Evolutionary conservation across 2,888 invertebrate genomes (phyloP), one percentile per base, ranked within the genome.

Genomic region (Furcula furcula): DNA sequence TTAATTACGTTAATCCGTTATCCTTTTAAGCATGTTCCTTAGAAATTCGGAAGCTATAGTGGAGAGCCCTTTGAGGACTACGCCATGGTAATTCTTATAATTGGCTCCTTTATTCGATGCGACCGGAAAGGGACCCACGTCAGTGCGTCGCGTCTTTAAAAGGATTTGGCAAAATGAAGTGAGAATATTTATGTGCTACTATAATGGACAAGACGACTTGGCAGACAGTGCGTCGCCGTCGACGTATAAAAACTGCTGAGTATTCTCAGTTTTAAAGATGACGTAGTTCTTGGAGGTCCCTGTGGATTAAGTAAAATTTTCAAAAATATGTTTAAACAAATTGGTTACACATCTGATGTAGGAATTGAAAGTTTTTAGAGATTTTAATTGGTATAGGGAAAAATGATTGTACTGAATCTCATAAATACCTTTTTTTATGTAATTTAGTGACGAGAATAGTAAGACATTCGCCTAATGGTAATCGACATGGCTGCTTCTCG

Each of bases 121-220:
- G 63, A 80, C 82, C 84, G 86, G 84, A 86, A 86, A 84, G 78
- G 59, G 76, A 82, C 82, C 84, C 78, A 76, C 79, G 72, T 82
- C 81, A 80, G 56, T 45, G 68, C 48, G 65, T 64, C 75, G 69
- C 70, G 68, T 68, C 63, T 74, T 45, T 76, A 77, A 85, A 85
- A 68, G 83, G 79, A 82, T 87, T 81, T 80, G 67, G 65, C 65
- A 65, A 76, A 74, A 75, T 76, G 65, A 67, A 65, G 67, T 65
- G 61, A 68, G 68, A 63, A 75, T 65, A 62, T 72, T 72, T 70
- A 66, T 65, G 67, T 61, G 66, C 46, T 46, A 44, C 55, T 54
- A 71, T 70, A 65, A 67, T 67, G 47, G 55, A 35, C 36, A 40
- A 40, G 50, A 45, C 68, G 71, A 70, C 56, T 65, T 38, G 49